Evolutionary conservation across 2,113 vertebrate species (phyloP), one percentile per base, ranked within the genome.

Genomic region (Nanorana parkeri): DNA sequence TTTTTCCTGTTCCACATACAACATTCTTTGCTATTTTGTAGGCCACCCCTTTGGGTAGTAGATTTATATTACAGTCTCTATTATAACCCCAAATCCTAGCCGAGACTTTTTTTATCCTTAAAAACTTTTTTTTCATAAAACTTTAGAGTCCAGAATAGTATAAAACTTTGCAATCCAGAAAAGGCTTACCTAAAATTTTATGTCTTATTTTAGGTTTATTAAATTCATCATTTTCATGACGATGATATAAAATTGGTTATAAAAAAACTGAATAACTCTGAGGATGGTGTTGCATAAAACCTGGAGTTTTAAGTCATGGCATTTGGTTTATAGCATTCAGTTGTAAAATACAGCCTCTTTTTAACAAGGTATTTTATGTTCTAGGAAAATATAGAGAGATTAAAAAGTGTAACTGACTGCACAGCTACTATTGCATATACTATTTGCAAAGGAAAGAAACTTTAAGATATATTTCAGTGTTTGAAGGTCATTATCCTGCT

Each of bases 161-260:
- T 77, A 77, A 77, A 77, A 77, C 60, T 77, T 77, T 77, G 74
- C 20, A 65, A 7, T 64, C 58, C 36, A 77, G 73, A 77, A 77
- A 74, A 64, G 56, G 74, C 74, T 77, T 77, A 77, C 74, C 60
- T 64, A 36, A 4, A 51, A 36, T 77, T 77, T 77, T 77, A 77
- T 77, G 60, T 77, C 58, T 65, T 51, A 77, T 64, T 77, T 77
- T 65, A 77, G 60, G 58, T 64, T 77, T 77, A 77, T 77, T 77
- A 77, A 63, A 77, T 65, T 64, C 60, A 77, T 77, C 60, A 77
- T 77, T 64, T 77, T 77, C 32, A 77, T 77, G 41, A 60, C 13
- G 60, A 65, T 26, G 60, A 51, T 52, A 51, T 77, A 77, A 65
- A 77, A 77, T 32, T 77, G 60, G 74, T 65, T 77, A 77, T 77